phyloP scores from a whole-genome alignment of 2,113 vertebrate genomes.

The Neolamprologus brichardi region DNA sequence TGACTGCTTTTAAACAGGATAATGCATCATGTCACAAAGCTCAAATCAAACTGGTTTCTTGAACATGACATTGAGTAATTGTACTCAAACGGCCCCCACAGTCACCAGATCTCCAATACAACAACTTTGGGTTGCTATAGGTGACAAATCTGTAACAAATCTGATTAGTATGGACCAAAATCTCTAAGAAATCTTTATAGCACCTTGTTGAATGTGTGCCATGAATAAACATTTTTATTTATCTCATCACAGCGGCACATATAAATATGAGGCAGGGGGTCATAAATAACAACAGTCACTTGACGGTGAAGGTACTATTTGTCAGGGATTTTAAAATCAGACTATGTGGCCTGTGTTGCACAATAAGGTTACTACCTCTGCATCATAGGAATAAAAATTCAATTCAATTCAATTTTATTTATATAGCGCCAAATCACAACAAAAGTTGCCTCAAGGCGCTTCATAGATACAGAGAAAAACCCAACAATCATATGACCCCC shows the following conservation, averaged over 20 bases:
- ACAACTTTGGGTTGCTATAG: background rate
- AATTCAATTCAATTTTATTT: too few relatives aligned
- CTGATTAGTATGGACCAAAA: background rate
- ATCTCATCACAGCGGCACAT: background rate
- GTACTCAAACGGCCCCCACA: rapidly evolving
- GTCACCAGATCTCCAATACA: background rate
- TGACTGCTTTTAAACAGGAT: background rate
- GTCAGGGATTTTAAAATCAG: background rate
- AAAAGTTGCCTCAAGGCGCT: too few relatives aligned
- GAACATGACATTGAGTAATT: background rate
- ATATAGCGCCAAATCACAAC: too few relatives aligned
- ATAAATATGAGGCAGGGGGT: background rate
- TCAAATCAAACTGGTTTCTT: background rate
- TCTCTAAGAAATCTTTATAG: rapidly evolving
- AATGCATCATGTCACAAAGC: background rate
- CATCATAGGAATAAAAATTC: background rate
- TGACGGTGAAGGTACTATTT: background rate
- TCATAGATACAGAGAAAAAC: too few relatives aligned
- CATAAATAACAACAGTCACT: background rate
- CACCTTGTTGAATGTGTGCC: background rate
- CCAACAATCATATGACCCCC: too few relatives aligned
- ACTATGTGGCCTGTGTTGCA: background rate
- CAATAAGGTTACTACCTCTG: background rate
- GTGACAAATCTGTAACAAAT: background rate
- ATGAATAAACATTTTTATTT: background rate